Base-by-base conservation (phyloP, 1,140 invertebrate species). In the Caenorhabditis briggsae region DNA sequence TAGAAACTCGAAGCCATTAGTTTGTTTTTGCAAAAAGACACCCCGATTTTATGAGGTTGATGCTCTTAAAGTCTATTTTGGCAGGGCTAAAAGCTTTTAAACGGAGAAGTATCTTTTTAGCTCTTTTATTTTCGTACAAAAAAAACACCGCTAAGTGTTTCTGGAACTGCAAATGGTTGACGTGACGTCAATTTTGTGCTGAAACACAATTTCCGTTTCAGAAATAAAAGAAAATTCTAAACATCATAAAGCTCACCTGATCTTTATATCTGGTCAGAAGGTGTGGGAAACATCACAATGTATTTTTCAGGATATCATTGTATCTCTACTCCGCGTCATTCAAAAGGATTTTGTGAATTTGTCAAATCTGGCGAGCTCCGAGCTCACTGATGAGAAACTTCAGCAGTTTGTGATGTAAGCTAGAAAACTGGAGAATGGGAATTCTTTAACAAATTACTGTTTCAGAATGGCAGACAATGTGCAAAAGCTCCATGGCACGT, bases 401-500 rank as follows among this genome's bases (percentile, higher is more conserved):
- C 70, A 78, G 46, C 70, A 78, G 41, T 78, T 78, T 78, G 46
- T 78, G n/a, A 78, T 78, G 70, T 78, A 78, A 78, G 70, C 16
- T 23, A 46, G 2, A 48, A 50, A 12, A 18, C 14, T 1, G 5
- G 33, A 7, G 20, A 23, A 23, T 11, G 23, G 14, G 11, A 46
- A 23, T 2, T 23, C 25, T 5, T 53, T 8, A 61, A 33, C 1
- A 33, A 23, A 0, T 6, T 2, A 25, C 23, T 11, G n/a, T 78
- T 78, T 25, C 46, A 78, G 70, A 78, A 78, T 78, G 43, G 70
- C 70, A 23, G 70, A 78, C 23, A 78, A 78, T 78, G 70, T 78
- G 50, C 83, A 84, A 65, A 59, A 84, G 65, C 59, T 84, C 84
- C 91, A 92, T 85, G 74, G 87, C 16, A 90, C 88, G n/a, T 92